Evolutionary conservation across 2,888 invertebrate species (phyloP), one percentile per base, ranked within the genome.

Genomic region (Erebia palarica): DNA sequence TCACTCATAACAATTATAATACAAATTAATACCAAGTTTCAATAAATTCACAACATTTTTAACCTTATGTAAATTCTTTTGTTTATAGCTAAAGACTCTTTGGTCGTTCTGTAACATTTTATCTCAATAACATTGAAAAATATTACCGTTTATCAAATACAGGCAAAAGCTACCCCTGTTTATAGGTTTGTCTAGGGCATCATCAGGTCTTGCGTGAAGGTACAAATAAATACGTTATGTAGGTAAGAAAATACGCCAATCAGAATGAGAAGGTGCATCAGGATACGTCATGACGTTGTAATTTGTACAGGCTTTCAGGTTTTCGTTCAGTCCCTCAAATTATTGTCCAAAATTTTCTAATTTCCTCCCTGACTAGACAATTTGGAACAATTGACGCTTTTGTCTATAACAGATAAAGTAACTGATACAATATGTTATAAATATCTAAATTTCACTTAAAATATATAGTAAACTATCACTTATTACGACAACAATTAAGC

Each of bases 11-110:
- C 82, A 82, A 79, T 86, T 21, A 83, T 80, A 82, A 82, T 84
- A 85, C 81, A 84, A 75, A 81, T 78, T 79, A 82, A 83, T 79
- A 74, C 75, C 68, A 75, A 74, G 82, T 71, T 84, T 84, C 83
- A 74, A 61, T 80, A 86, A 89, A 87, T 87, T 89, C 87, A 89
- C 88, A 90, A 91, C 87, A 87, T 86, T 67, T 59, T 67, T 49
- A 55, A 84, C 75, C 79, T 64, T 78, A 78, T 81, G 84, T 81
- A 84, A 82, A 77, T 75, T 74, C 77, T 67, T 78, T 75, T 72
- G 36, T 79, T 81, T 81, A 79, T 81, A 82, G 80, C 76, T 80
- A 82, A 36, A 36, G 86, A 85, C 82, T 92, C 91, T 92, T 92
- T 92, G 91, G 91, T 91, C 89, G 84, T 83, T 83, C 84, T 61